Conservation (phyloP, 2,113 vertebrate species). For the Ictalurus furcatus region DNA sequence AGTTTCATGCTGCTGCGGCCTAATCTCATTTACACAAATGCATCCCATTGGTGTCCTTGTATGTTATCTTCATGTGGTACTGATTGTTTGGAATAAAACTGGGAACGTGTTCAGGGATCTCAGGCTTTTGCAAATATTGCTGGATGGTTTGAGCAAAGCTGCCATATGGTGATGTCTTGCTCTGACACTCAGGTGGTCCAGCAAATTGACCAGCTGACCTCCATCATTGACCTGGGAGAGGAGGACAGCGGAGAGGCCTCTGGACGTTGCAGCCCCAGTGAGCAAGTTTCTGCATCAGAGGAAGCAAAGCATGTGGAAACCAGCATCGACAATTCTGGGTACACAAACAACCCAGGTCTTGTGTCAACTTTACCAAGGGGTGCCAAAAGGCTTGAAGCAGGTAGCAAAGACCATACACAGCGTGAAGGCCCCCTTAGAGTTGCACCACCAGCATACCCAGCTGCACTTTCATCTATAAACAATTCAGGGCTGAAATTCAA, state of each 20-base stretch:
- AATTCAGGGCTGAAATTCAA: conserved; percentile 40
- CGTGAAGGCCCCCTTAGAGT: conserved; percentile 33
- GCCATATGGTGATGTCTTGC: conserved; percentile 27
- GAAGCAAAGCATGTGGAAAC: not conserved
- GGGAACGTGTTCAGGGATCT: not conserved
- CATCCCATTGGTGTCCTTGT: conserved; percentile 25
- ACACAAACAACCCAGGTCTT: not conserved
- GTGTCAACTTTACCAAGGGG: conserved; percentile 58
- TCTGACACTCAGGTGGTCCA: conserved; percentile 71
- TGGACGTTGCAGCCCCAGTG: conserved; percentile 62
- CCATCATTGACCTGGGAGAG: conserved; percentile 69
- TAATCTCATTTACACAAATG: conserved; percentile 50
- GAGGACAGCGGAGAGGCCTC: conserved; percentile 61
- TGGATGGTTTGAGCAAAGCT: conserved; percentile 13
- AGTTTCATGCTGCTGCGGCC: conserved; percentile 47
- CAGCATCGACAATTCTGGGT: not conserved
- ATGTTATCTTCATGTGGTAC: conserved; percentile 21
- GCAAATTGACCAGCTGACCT: conserved; percentile 78
- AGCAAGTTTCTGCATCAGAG: conserved; percentile 39
- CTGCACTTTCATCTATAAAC: conserved; percentile 48
- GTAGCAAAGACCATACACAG: conserved; percentile 54
- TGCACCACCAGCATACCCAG: conserved; percentile 57
- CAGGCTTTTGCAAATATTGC: not conserved
- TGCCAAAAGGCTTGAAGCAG: conserved; percentile 46
- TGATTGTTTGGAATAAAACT: conserved; percentile 38